Percentiles rank a stretch among this genome's conserved stretches.
phyloP scores from a whole-genome alignment of 2,113 vertebrate species.

The Motacilla alba region DNA sequence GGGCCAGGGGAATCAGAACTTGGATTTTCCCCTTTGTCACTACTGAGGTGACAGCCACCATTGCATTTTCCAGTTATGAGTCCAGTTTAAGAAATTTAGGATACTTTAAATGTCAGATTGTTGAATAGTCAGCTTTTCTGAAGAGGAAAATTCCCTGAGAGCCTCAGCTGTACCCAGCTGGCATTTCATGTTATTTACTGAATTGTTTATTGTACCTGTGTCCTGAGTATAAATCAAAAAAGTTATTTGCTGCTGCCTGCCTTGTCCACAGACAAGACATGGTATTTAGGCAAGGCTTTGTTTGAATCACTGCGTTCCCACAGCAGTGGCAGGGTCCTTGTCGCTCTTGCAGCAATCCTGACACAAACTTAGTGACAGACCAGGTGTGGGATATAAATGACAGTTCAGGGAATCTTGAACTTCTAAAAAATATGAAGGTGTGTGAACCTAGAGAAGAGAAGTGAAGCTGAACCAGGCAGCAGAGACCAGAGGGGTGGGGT shows the following conservation, averaged over 20 bases:
- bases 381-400: background rate
- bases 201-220: constrained; percentile 1
- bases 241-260: background rate
- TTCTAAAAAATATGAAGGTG: background rate
- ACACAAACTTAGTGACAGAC: background rate
- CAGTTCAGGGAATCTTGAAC: background rate
- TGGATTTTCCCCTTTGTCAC: background rate
- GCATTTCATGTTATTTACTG: background rate
- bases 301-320: background rate
- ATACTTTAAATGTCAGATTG: background rate
- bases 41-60: background rate
- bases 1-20: background rate
- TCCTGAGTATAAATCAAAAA: background rate
- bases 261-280: background rate
- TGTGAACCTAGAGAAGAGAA: background rate
- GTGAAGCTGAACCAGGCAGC: background rate
- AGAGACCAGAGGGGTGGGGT: background rate
- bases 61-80: background rate
- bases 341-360: background rate
- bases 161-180: background rate
- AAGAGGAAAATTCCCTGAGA: background rate
- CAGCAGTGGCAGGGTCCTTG: background rate
- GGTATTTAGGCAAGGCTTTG: background rate
- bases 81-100: background rate
- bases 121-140: background rate